Evolutionary conservation across 2,888 invertebrate species (phyloP), one percentile per base, ranked within the genome.

Genomic region (Tachina grossa): DNA sequence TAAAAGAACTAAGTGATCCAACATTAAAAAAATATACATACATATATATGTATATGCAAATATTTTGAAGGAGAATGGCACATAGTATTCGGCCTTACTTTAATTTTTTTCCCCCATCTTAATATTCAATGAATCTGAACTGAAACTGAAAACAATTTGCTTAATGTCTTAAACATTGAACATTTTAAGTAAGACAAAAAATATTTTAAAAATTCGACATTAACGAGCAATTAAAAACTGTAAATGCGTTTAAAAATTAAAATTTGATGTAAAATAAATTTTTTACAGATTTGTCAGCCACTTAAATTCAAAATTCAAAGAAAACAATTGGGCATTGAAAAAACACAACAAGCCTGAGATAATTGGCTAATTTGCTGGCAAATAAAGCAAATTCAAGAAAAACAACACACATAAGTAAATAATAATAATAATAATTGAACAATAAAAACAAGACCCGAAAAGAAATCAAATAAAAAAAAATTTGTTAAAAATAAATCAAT

Each of bases 241-340:
- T 16, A 69, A 68, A 59, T 11, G 13, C 22, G 49, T 39, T 41
- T 57, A 41, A 53, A 61, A 53, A 61, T 45, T 43, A 5, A 16
- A 57, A 47, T 55, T 65, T 65, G 72, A 31, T 31, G 31, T 31
- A 47, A 10, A 41, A 41, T 19, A 61, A 75, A 61, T 31, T n/a
- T 74, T 78, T 84, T 77, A 16, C 66, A 81, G 81, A 66, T 75
- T 59, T 59, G 57, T 51, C 72, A 77, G 49, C 45, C 55, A 63
- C 16, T 22, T 41, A 31, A 55, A 45, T 41, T 31, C 31, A 31
- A 31, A 47, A 45, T 45, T 31, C 19, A 39, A 55, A 71, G 41
- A 16, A 63, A 66, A 55, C 10, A 51, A 16, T 43, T 59, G 31
- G 31, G 31, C 31, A 22, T 2, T 49, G 65, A 31, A 57, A 16